Conservation (phyloP, 1,140 invertebrate species). For the Hyles vespertilio region DNA sequence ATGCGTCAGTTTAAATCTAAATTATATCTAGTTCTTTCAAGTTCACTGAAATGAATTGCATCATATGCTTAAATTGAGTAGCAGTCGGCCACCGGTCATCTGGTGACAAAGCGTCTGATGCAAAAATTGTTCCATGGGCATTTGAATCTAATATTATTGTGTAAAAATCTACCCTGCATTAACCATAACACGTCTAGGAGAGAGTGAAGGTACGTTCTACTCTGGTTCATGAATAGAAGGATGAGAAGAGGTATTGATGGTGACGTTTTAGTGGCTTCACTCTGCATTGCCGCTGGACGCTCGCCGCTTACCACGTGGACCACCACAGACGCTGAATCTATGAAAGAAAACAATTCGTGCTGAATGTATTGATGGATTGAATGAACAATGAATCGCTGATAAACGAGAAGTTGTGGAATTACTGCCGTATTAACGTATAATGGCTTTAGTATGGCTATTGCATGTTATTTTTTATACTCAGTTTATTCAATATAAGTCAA, state of each 20-base stretch:
- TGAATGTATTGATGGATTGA: too few species aligned
- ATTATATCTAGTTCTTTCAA: constrained; percentile 16
- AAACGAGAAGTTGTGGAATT: too few species aligned
- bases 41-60: constrained; percentile 23
- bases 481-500: too few species aligned
- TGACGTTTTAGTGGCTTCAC: constrained; percentile 68
- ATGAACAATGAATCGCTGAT: too few species aligned
- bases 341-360: constrained; percentile 20
- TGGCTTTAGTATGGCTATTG: too few species aligned
- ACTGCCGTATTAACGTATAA: too few species aligned
- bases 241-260: constrained; percentile 38
- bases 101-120: constrained; percentile 26
- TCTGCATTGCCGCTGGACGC: constrained; percentile 86
- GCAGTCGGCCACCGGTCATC: constrained; percentile 28
- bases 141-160: constrained; percentile 11
- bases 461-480: too few species aligned
- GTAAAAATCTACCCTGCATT: constrained; percentile 11
- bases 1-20: constrained; percentile 27
- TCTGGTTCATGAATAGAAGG: constrained; percentile 24
- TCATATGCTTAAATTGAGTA: constrained; percentile 27
- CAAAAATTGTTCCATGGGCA: constrained; percentile 17
- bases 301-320: constrained; percentile 83
- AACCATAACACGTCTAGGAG: constrained; percentile 11
- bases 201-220: constrained; percentile 22
- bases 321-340: constrained; percentile 81